phyloP scores from a whole-genome alignment of 2,797 vertebrate genomes.

The Aulostomus chinensis region DNA sequence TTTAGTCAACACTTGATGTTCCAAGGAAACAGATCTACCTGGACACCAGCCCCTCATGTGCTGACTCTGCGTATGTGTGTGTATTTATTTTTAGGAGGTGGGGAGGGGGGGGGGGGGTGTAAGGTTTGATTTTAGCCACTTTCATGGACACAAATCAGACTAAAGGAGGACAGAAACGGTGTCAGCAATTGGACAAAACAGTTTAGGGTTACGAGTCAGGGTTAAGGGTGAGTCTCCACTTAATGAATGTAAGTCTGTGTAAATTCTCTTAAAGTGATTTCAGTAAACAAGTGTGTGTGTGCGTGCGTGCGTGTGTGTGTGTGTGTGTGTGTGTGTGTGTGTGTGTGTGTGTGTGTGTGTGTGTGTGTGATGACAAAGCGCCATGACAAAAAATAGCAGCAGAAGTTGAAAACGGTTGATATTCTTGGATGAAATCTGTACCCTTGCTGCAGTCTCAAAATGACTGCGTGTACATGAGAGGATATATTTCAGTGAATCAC shows the following conservation, averaged over 20 bases:
- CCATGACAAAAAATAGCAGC: constrained; percentile 2
- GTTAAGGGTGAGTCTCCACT: no score
- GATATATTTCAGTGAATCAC: constrained; percentile 15
- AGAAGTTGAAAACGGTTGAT: constrained; percentile 21
- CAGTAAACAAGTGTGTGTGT: constrained; percentile 1
- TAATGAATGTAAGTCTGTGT: no score
- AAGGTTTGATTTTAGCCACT: no score
- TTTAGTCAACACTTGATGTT: constrained; percentile 27
- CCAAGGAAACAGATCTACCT: constrained; percentile 38
- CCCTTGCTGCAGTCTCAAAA: constrained; percentile 28
- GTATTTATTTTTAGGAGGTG: no score
- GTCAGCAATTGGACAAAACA: no score
- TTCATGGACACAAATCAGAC: no score
- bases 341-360: constrained; percentile 1
- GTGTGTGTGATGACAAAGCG: background rate
- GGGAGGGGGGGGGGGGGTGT: no score
- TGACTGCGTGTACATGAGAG: constrained; percentile 22
- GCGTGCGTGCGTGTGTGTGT: background rate
- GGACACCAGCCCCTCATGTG: constrained; percentile 30
- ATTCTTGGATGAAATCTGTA: constrained; percentile 26
- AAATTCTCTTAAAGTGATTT: no score
- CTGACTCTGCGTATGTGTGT: no score
- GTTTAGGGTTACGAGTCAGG: no score
- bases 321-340: constrained; percentile 10
- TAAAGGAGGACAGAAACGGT: no score